Evolutionary conservation across 2,888 invertebrate species (phyloP).

Genomic region (Masnerella sp.): DNA sequence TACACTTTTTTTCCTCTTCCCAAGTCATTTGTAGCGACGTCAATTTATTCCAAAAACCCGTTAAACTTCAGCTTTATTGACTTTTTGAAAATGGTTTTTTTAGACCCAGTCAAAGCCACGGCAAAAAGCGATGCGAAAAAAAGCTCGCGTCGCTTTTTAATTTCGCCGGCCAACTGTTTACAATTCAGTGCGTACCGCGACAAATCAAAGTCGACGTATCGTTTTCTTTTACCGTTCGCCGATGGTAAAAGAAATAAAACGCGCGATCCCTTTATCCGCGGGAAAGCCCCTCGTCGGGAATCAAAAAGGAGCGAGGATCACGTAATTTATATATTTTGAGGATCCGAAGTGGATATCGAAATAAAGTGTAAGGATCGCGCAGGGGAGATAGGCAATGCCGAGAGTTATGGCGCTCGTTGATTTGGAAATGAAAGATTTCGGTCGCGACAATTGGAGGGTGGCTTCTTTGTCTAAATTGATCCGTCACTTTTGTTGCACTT

Average conservation of each 20-base stretch:
- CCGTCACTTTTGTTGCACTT: neutral
- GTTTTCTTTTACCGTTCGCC: slow-evolving; percentile 66
- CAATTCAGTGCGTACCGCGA: slow-evolving; percentile 63
- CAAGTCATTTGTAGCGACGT: slow-evolving; percentile 4
- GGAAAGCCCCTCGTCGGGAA: slow-evolving; percentile 31
- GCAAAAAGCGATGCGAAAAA: neutral
- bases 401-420: slow-evolving; percentile 43
- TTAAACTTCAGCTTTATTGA: slow-evolving; percentile 8
- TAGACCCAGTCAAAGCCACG: neutral
- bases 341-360: slow-evolving; percentile 50
- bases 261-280: slow-evolving; percentile 58
- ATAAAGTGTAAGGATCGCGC: slow-evolving; percentile 45
- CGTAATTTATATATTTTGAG: slow-evolving; percentile 54
- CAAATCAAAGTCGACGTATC: slow-evolving; percentile 63
- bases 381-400: slow-evolving; percentile 32
- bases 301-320: slow-evolving; percentile 32
- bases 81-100: slow-evolving; percentile 1
- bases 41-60: slow-evolving; percentile 3
- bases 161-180: slow-evolving; percentile 58
- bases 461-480: slow-evolving; percentile 1
- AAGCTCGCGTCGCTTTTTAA: slow-evolving; percentile 26
- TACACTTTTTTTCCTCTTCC: neutral
- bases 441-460: slow-evolving; percentile 28
- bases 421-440: slow-evolving; percentile 50
- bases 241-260: no score